Evolutionary conservation across 1,140 invertebrate genomes (phyloP).

Genomic region (Acromyrmex echinatior): DNA sequence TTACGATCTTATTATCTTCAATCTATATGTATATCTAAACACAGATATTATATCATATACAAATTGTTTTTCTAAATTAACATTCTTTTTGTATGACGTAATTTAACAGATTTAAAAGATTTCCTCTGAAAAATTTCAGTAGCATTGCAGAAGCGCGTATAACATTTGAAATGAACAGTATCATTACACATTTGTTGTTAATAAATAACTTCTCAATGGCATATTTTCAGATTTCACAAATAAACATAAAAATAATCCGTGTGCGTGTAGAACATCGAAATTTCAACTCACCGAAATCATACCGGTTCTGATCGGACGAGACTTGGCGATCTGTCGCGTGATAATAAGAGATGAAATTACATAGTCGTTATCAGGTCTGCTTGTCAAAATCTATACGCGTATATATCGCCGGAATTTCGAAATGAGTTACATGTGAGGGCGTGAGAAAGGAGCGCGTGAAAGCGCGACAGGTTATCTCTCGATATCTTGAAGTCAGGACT

Average conservation of each 20-base stretch:
- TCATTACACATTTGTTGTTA: neutral
- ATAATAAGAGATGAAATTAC: constrained; percentile 47
- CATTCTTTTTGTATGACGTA: neutral
- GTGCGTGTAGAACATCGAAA: neutral
- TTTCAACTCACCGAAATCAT: neutral
- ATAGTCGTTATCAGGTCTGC: constrained; percentile 24
- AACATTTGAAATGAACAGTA: neutral
- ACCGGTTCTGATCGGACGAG: constrained; percentile 4
- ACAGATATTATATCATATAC: neutral
- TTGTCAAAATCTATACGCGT: constrained; percentile 33
- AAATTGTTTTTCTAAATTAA: neutral
- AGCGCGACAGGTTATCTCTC: constrained; percentile 23
- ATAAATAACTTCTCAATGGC: neutral
- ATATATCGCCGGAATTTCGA: constrained; percentile 49
- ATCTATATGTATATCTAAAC: constrained; percentile 5
- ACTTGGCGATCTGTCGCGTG: constrained; percentile 24
- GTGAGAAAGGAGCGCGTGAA: constrained; percentile 67
- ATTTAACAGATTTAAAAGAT: constrained; percentile 16
- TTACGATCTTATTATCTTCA: constrained; percentile 29
- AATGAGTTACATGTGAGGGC: constrained; percentile 40
- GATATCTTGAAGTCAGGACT: constrained; percentile 47
- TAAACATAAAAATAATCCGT: neutral
- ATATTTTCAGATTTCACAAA: neutral
- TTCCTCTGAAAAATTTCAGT: neutral
- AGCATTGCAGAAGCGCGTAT: neutral